Evolutionary conservation across 2,113 vertebrate species (phyloP).

Genomic region (Nyctibius bracteatus): DNA sequence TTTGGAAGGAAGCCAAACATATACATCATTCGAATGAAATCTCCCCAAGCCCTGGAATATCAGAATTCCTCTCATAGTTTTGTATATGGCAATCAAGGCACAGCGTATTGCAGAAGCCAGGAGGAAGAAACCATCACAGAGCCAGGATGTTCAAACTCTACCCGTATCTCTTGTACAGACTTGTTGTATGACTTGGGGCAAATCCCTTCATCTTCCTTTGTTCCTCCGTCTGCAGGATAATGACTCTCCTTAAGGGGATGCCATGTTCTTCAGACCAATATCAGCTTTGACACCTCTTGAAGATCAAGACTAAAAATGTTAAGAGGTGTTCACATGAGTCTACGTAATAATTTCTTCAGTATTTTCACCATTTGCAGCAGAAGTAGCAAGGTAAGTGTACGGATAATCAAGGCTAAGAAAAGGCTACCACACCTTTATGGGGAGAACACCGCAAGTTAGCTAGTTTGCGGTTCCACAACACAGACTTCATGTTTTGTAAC

Average conservation of each 20-base stretch:
- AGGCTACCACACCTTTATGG: neutral
- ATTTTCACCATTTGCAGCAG: neutral
- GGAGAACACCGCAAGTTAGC: neutral
- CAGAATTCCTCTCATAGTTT: neutral
- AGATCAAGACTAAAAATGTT: neutral
- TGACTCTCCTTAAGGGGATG: fast-evolving
- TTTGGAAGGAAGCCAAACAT: neutral
- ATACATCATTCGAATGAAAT: neutral
- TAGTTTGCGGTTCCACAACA: neutral
- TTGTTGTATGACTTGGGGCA: neutral
- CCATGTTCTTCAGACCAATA: neutral
- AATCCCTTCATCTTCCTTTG: neutral
- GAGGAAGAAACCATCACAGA: neutral
- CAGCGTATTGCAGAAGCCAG: fast-evolving
- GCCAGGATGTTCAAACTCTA: neutral
- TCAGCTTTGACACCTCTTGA: neutral
- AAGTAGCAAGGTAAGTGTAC: neutral
- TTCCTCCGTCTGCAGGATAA: neutral
- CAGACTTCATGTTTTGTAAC: neutral
- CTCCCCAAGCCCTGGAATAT: neutral
- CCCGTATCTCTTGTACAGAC: neutral
- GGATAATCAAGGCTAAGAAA: neutral
- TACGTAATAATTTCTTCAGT: neutral
- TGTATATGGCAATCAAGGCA: neutral
- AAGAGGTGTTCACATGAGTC: neutral